phyloP scores from a whole-genome alignment of 2,888 invertebrate genomes.

The Tetragonisca angustula region DNA sequence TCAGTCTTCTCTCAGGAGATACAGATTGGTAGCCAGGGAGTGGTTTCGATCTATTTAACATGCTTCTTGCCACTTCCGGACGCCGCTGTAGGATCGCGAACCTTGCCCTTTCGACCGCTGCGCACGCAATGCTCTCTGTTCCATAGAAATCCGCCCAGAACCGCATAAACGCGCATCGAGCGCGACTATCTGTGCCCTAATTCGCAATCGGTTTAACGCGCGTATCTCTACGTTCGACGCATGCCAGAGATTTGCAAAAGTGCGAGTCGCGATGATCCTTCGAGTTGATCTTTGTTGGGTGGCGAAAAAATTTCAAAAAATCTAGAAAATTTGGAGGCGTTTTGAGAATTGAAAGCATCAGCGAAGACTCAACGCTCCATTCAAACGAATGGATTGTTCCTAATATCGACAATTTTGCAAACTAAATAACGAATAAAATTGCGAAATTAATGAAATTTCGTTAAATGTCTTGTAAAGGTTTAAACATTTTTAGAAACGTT shows the following conservation, averaged over 20 bases:
- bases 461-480: no score
- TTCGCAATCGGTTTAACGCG: not conserved
- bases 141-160: constrained; percentile 1
- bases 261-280: no score
- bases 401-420: no score
- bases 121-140: not conserved
- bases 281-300: no score
- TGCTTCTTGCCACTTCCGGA: constrained; percentile 12
- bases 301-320: no score
- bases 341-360: no score
- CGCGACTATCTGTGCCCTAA: constrained; percentile 5
- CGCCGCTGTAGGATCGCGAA: constrained; percentile 14
- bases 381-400: no score
- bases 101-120: constrained; percentile 19
- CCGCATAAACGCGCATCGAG: constrained; percentile 8
- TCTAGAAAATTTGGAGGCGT: no score
- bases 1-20: not conserved
- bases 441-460: no score
- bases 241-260: not conserved
- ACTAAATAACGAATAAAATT: no score
- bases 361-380: no score
- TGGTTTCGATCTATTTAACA: constrained; percentile 40
- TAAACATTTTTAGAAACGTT: no score
- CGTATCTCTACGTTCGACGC: not conserved
- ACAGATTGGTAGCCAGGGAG: not conserved